phyloP scores from a whole-genome alignment of 2,888 invertebrate genomes.

The Exocentrus adspersus region DNA sequence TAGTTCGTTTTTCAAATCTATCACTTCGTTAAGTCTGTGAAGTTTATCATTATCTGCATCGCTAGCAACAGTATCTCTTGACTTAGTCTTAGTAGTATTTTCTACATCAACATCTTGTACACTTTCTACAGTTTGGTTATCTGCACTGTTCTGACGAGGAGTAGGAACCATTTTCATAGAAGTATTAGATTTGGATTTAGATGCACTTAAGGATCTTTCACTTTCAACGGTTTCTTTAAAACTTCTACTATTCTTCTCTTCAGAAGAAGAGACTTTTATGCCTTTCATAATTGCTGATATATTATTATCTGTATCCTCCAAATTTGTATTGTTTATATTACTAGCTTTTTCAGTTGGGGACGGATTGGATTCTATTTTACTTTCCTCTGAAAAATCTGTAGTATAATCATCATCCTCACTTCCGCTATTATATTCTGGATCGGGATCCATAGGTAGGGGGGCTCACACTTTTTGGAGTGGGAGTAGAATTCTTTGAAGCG shows the following conservation, averaged over 20 bases:
- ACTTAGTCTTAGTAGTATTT: conserved; percentile 16
- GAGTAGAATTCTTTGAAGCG: conserved; percentile 54
- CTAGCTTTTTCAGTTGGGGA: conserved; percentile 26
- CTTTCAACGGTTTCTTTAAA: neutral
- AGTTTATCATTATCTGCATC: conserved; percentile 33
- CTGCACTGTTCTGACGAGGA: neutral
- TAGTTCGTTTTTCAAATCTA: conserved; percentile 36
- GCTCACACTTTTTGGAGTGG: conserved; percentile 60
- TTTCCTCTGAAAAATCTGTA: conserved; percentile 58
- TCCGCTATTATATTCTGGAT: conserved; percentile 37
- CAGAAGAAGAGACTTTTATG: conserved; percentile 18
- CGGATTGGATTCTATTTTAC: conserved; percentile 46
- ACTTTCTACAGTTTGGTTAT: neutral
- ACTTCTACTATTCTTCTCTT: conserved; percentile 12
- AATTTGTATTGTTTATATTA: neutral
- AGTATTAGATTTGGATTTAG: conserved; percentile 29
- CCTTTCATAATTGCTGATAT: conserved; percentile 23
- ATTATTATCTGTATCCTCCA: conserved; percentile 3
- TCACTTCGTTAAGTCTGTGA: conserved; percentile 35
- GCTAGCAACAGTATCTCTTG: conserved; percentile 9
- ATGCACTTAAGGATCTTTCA: conserved; percentile 10
- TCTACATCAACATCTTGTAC: conserved; percentile 21
- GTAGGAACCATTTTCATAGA: neutral
- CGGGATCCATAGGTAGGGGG: conserved; percentile 58
- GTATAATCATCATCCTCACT: conserved; percentile 53